These are phyloP conservation scores for Listronotus bonariensis DNA, from an alignment of 1,140 invertebrate genomes.

Conservation along the genomic window DNA sequence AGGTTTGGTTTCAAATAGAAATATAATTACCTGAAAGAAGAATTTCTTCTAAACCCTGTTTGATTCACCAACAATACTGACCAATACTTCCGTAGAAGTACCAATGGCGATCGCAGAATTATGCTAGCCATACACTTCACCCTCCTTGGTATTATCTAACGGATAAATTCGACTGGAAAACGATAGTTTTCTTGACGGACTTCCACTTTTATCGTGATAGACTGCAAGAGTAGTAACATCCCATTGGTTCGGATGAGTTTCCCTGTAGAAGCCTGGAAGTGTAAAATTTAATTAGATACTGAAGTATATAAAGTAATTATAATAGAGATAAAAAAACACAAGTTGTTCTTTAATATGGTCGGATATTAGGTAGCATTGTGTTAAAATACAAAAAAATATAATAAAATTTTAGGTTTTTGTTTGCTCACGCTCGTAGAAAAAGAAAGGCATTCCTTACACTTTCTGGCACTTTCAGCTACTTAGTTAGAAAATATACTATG, in stretches of 20 bases:
- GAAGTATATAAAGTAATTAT: too few relatives aligned
- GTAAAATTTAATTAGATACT: too few relatives aligned
- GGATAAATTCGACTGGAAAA: constrained; percentile 35
- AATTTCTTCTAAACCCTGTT: constrained; percentile 44
- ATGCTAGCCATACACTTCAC: constrained; percentile 42
- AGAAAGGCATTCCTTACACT: too few relatives aligned
- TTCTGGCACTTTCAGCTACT: too few relatives aligned
- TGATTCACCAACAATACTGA: constrained; percentile 51
- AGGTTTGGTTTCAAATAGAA: too few relatives aligned
- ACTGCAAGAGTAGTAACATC: constrained; percentile 32
- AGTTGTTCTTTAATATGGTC: too few relatives aligned
- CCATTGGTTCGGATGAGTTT: constrained; percentile 47
- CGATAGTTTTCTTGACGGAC: constrained; percentile 22
- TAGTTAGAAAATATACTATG: too few relatives aligned
- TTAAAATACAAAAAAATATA: too few relatives aligned
- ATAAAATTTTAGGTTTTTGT: too few relatives aligned
- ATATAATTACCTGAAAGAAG: constrained; percentile 36
- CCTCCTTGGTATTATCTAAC: constrained; percentile 20
- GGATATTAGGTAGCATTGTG: too few relatives aligned
- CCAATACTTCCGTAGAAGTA: constrained; percentile 49
- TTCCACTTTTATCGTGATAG: constrained; percentile 16
- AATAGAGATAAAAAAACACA: too few relatives aligned
- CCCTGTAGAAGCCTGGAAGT: constrained; percentile 45
- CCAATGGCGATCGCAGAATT: constrained; percentile 49
- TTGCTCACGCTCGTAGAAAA: too few relatives aligned